These are phyloP conservation scores for Craniophora ligustri DNA, from an alignment of 2,888 invertebrate species.

Conservation along the genomic window DNA sequence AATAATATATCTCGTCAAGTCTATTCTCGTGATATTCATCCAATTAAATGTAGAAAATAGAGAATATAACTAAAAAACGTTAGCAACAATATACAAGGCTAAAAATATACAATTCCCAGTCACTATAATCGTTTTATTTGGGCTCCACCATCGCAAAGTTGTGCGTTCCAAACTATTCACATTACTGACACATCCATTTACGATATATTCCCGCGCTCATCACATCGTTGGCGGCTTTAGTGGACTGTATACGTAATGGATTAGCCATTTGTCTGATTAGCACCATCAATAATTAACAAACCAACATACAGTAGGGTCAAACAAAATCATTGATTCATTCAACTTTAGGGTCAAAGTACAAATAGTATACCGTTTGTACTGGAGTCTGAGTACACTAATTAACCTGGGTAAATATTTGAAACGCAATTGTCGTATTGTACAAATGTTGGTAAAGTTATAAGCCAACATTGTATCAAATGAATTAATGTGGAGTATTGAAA, in stretches of 20 bases:
- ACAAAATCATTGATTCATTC: conserved; percentile 82
- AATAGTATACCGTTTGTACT: conserved; percentile 69
- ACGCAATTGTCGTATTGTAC: conserved; percentile 52
- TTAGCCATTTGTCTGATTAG: conserved; percentile 87
- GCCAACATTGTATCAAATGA: conserved; percentile 51
- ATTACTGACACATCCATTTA: conserved; percentile 68
- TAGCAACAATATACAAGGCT: no score
- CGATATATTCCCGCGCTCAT: conserved; percentile 67
- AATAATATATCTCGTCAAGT: no score
- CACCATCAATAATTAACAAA: conserved; percentile 84
- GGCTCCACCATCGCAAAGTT: conserved; percentile 1
- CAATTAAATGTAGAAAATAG: no score
- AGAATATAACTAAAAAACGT: no score
- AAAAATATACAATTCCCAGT: no score
- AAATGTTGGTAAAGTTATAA: conserved; percentile 55
- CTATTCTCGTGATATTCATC: no score
- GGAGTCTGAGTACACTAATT: conserved; percentile 77
- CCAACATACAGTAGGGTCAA: conserved; percentile 73
- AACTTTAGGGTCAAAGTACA: conserved; percentile 76
- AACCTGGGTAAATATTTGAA: conserved; percentile 77
- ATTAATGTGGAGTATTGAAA: conserved; percentile 16
- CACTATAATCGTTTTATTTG: neutral
- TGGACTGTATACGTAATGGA: conserved; percentile 80
- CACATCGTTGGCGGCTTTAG: conserved; percentile 66
- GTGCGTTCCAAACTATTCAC: conserved; percentile 34